Conservation (phyloP, 1,140 invertebrate genomes). For the Brachionus asplanchnoidis region DNA sequence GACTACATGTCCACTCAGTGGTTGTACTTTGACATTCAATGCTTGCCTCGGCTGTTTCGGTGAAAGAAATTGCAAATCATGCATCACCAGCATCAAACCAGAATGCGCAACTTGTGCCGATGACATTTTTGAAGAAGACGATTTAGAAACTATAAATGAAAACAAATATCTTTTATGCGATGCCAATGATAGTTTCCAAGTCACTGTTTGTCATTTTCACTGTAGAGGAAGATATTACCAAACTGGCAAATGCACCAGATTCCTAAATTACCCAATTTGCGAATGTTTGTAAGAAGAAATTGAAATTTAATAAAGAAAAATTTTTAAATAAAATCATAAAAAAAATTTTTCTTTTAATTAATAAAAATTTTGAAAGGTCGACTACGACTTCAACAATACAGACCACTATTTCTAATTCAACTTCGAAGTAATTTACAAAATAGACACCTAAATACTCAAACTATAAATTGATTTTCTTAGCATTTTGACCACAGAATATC, state of each 20-base stretch:
- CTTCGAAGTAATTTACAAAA: neutral
- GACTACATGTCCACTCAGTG: neutral
- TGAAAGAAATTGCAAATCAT: neutral
- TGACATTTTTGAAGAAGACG: neutral
- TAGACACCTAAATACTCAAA: neutral
- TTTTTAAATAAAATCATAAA: neutral
- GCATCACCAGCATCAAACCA: neutral
- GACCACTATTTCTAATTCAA: neutral
- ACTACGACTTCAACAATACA: neutral
- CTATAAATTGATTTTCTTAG: neutral
- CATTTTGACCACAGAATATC: neutral
- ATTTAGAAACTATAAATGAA: neutral
- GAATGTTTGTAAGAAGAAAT: neutral
- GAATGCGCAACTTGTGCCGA: neutral
- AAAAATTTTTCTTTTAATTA: neutral
- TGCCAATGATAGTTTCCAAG: neutral
- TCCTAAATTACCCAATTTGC: neutral
- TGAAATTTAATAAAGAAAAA: neutral
- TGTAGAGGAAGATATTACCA: neutral
- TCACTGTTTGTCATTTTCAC: neutral
- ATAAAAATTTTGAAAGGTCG: neutral
- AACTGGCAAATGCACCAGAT: neutral
- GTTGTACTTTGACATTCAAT: neutral
- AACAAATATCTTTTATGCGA: neutral
- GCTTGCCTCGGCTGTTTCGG: neutral